Base-by-base conservation (phyloP, 1,140 invertebrate genomes). In the Zaprionus camerounensis region DNA sequence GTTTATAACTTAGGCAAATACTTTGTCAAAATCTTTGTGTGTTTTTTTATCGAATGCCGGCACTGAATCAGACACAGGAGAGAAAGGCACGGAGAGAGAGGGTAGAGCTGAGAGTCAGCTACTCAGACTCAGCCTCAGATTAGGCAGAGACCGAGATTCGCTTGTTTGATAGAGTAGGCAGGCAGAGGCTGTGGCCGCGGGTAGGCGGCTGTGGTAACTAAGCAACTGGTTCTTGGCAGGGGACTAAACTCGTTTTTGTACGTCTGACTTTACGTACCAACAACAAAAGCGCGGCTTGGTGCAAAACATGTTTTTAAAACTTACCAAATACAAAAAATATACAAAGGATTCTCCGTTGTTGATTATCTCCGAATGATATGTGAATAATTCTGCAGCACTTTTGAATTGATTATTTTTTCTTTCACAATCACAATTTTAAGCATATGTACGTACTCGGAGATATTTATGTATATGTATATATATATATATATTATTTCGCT, bases 141-240 rank as follows among this genome's bases (percentile, higher is more conserved):
- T 58, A 73, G 70, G 55, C 64, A 79, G 68, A 82, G 78, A 77
- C 63, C 71, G 70, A 80, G 78, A 77, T 58, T 78, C 82, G 63
- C 64, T 63, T 51, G 58, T 64, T 82, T 62, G 64, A 49, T 55
- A 71, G 62, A 73, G 74, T 56, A 51, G 58, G 17, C 44, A 22
- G 46, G 22, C 34, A 36, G 66, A 69, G 69, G 58, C 66, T 56
- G 66, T 36, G n/a, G 6, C 41, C 41, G 41, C 7, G n/a, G n/a
- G n/a, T 15, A 9, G 9, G 46, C 46, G 20, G 3, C 31, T 67
- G 61, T 34, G 64, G 69, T 44, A 71, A 71, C 59, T 28, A 26
- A 71, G 61, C 61, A 87, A 87, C 83, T 88, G 83, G 83, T 87
- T 87, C 83, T 87, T 80, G 71, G 80, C 84, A 17, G n/a, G 41